Conservation (phyloP, 1,140 invertebrate species). For the Brachionus rubens region DNA sequence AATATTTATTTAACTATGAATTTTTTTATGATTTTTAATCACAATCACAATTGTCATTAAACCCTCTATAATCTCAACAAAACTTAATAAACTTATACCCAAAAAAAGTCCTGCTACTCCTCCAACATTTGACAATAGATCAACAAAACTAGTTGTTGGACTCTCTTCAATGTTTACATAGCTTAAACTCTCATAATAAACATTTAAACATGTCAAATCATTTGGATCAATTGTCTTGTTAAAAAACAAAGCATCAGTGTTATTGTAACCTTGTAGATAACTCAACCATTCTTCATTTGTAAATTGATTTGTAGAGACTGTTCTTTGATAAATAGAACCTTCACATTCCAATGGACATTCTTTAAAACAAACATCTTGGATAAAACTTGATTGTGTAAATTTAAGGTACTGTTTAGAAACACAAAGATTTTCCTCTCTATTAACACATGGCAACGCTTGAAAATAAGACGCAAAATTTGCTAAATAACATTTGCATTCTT, state of each 20-base stretch:
- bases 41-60: no score
- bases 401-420: neutral
- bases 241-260: neutral
- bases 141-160: neutral
- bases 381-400: no score
- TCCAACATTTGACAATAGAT: neutral
- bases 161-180: neutral
- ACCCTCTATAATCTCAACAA: neutral
- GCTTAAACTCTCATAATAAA: neutral
- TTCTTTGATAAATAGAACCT: neutral
- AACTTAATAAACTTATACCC: conserved; percentile 22
- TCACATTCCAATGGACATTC: conserved; percentile 31
- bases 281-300: neutral
- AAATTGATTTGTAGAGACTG: neutral
- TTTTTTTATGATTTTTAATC: no score
- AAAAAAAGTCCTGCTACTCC: conserved; percentile 27
- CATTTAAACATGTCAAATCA: neutral
- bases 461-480: neutral
- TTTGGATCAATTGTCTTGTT: neutral
- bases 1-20: no score
- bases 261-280: neutral
- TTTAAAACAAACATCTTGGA: neutral
- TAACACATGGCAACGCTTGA: neutral
- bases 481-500: neutral
- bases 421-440: neutral